These are phyloP conservation scores for Agrochola lychnidis DNA, from an alignment of 2,888 invertebrate species.

Conservation along the genomic window DNA sequence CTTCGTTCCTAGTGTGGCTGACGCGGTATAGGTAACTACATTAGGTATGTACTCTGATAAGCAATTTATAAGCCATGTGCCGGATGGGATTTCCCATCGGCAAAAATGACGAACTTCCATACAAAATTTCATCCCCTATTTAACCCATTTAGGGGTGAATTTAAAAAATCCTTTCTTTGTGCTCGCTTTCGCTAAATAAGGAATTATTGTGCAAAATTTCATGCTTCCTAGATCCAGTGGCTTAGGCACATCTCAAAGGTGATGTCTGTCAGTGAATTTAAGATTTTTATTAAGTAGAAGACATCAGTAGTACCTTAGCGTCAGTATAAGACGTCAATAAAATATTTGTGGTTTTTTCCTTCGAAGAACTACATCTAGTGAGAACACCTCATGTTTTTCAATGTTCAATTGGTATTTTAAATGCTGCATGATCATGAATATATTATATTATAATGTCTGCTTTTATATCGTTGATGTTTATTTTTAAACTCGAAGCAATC, in stretches of 20 bases:
- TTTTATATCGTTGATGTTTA: constrained; percentile 15
- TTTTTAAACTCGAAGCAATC: constrained; percentile 30
- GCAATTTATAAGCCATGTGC: not conserved
- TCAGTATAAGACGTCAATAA: constrained; percentile 36
- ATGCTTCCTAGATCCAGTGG: not conserved
- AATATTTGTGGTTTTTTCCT: constrained; percentile 38
- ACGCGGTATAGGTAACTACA: not conserved
- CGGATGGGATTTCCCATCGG: not conserved
- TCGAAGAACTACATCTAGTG: constrained; percentile 33
- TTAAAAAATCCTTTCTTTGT: not conserved
- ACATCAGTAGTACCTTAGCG: not conserved
- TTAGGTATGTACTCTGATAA: not conserved
- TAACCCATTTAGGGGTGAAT: not conserved
- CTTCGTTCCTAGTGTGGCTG: too few species aligned
- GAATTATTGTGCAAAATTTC: not conserved
- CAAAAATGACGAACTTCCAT: not conserved
- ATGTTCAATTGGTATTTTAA: constrained; percentile 36
- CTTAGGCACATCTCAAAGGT: too few species aligned
- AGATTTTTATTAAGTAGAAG: not conserved
- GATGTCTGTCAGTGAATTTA: not conserved
- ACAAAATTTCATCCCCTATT: not conserved
- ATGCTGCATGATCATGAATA: constrained; percentile 36
- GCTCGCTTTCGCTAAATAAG: not conserved
- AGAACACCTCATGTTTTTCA: constrained; percentile 36
- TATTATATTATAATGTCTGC: not conserved